Percentiles rank a stretch among this genome's conserved stretches.
These are phyloP conservation scores for Scaptomyza montana DNA, from an alignment of 1,140 invertebrate genomes.

Conservation along the genomic window DNA sequence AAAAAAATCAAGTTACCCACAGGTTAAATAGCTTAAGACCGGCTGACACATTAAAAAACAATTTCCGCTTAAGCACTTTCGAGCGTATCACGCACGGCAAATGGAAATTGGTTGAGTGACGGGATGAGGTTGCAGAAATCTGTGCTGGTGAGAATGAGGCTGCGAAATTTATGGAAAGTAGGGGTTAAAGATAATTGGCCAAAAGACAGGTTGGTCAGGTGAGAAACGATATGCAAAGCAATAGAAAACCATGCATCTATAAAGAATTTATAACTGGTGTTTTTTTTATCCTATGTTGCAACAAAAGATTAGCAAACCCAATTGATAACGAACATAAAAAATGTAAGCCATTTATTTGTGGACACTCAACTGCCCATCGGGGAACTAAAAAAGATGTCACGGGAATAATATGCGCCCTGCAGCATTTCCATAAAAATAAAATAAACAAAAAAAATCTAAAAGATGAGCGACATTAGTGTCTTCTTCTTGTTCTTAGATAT, in stretches of 20 bases:
- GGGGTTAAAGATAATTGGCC: background rate
- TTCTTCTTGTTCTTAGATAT: conserved; percentile 44
- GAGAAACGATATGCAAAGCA: too few relatives aligned
- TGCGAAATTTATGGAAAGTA: conserved; percentile 30
- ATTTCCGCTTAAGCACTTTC: conserved; percentile 76
- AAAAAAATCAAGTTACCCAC: background rate
- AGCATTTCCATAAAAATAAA: conserved; percentile 49
- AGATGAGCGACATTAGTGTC: conserved; percentile 80
- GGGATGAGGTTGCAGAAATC: conserved; percentile 23
- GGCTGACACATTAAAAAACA: conserved; percentile 78
- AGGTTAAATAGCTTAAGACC: conserved; percentile 78
- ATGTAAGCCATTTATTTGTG: conserved; percentile 24
- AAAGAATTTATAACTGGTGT: too few relatives aligned
- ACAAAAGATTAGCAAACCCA: background rate
- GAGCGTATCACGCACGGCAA: conserved; percentile 21
- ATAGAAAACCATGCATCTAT: too few relatives aligned
- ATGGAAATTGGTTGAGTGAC: conserved; percentile 5
- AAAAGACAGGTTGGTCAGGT: background rate
- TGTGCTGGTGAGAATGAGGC: conserved; percentile 21
- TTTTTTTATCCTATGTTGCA: too few relatives aligned
- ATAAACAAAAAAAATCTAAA: conserved; percentile 77
- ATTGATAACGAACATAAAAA: conserved; percentile 3
- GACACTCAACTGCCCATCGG: conserved; percentile 31
- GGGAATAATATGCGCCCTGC: conserved; percentile 39
- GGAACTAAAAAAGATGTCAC: conserved; percentile 30